phyloP scores from a whole-genome alignment of 2,888 invertebrate genomes.

The Eupithecia inturbata region DNA sequence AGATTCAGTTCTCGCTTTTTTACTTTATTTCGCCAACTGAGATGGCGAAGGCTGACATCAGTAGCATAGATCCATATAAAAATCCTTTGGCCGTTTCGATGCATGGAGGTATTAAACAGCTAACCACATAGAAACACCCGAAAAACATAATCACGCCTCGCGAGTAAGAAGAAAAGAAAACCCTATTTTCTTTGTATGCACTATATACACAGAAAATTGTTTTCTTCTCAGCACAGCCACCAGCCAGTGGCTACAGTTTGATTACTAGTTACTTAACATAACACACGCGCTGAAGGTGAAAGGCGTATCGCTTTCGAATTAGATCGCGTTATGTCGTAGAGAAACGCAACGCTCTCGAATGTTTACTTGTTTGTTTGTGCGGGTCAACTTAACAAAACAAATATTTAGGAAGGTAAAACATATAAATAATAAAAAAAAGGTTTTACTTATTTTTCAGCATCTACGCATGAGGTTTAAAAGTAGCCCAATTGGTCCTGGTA shows the following conservation, averaged over 20 bases:
- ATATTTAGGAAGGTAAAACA: background rate
- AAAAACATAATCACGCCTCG: no score
- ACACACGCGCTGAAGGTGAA: constrained; percentile 76
- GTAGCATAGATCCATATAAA: no score
- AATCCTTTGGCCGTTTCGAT: no score
- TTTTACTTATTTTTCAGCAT: background rate
- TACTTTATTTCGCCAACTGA: no score
- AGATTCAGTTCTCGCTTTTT: no score
- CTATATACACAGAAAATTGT: background rate
- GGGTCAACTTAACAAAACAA: constrained; percentile 1
- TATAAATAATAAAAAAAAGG: no score
- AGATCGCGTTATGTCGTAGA: constrained; percentile 76
- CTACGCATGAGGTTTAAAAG: background rate
- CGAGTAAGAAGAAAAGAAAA: no score
- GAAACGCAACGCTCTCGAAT: constrained; percentile 66
- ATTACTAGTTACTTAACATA: constrained; percentile 51
- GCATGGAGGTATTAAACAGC: no score
- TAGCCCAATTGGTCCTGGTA: background rate
- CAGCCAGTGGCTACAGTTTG: background rate
- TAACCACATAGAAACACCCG: no score
- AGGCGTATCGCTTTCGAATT: constrained; percentile 83
- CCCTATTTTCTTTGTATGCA: no score
- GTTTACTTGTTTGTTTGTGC: constrained; percentile 24
- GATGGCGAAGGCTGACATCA: no score
- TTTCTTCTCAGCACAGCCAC: background rate